Conservation (phyloP, 2,888 invertebrate species). For the Acrobasis suavella region DNA sequence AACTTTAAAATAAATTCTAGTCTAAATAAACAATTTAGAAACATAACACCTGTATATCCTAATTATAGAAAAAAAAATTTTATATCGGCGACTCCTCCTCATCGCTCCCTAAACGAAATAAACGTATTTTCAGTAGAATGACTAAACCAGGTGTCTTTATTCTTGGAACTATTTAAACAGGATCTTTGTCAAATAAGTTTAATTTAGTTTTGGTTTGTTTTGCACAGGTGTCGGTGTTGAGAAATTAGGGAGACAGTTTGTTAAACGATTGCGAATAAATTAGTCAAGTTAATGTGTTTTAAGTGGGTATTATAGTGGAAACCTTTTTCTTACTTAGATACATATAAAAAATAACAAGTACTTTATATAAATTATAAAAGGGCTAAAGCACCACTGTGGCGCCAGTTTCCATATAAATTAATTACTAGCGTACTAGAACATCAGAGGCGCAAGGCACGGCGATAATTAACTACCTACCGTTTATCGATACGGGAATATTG, state of each 20-base stretch:
- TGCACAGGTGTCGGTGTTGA: neutral
- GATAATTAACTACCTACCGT: neutral
- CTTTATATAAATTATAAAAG: too few species aligned
- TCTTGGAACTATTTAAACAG: neutral
- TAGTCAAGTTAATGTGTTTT: neutral
- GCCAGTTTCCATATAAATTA: neutral
- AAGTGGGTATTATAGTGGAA: too few species aligned
- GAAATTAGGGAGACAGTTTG: neutral
- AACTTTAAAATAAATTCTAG: too few species aligned
- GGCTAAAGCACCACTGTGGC: neutral
- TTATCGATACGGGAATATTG: neutral
- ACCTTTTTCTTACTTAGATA: too few species aligned
- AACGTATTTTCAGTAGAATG: neutral
- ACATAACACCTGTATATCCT: too few species aligned
- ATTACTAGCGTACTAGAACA: neutral
- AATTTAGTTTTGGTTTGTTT: neutral
- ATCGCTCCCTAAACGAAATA: too few species aligned
- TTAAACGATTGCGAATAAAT: neutral
- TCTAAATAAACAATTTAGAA: too few species aligned
- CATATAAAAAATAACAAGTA: too few species aligned
- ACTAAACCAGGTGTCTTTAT: neutral
- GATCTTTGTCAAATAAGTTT: neutral
- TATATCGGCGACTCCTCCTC: too few species aligned
- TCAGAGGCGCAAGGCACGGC: neutral
- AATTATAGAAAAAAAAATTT: too few species aligned